Conservation (phyloP, 1,140 invertebrate genomes). For the Adelges cooleyi region DNA sequence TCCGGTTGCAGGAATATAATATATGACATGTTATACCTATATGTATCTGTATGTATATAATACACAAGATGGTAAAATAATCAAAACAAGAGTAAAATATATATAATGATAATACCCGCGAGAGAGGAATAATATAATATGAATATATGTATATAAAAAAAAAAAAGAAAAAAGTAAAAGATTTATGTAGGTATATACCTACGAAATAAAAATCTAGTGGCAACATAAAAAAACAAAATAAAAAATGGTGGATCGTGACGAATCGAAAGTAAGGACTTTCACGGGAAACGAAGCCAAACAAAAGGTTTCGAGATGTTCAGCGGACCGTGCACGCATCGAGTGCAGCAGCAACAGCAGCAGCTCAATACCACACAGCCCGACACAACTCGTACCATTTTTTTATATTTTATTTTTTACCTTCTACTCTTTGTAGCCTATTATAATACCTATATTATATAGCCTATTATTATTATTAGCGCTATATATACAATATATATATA, state of each 20-base stretch:
- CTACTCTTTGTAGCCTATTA: slow-evolving; percentile 24
- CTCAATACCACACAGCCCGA: slow-evolving; percentile 28
- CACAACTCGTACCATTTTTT: slow-evolving; percentile 24
- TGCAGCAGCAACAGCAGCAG: neutral
- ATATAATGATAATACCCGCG: too few species aligned
- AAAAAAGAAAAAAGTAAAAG: too few species aligned
- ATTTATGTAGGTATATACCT: too few species aligned
- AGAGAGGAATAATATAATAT: too few species aligned
- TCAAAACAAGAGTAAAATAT: too few species aligned
- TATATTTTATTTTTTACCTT: neutral
- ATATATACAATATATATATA: neutral
- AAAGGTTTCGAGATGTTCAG: slow-evolving; percentile 28
- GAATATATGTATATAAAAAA: too few species aligned
- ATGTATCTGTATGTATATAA: too few species aligned
- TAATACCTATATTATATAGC: slow-evolving; percentile 24
- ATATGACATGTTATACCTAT: too few species aligned
- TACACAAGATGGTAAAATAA: too few species aligned
- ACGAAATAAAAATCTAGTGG: too few species aligned
- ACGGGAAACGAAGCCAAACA: slow-evolving; percentile 28
- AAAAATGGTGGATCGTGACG: slow-evolving; percentile 23
- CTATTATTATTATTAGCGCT: slow-evolving; percentile 12
- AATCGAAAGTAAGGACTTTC: slow-evolving; percentile 29
- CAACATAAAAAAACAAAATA: too few species aligned
- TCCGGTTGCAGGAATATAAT: too few species aligned
- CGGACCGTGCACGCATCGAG: slow-evolving; percentile 24